phyloP scores from a whole-genome alignment of 2,888 invertebrate species.

The Diarsia brunnea region DNA sequence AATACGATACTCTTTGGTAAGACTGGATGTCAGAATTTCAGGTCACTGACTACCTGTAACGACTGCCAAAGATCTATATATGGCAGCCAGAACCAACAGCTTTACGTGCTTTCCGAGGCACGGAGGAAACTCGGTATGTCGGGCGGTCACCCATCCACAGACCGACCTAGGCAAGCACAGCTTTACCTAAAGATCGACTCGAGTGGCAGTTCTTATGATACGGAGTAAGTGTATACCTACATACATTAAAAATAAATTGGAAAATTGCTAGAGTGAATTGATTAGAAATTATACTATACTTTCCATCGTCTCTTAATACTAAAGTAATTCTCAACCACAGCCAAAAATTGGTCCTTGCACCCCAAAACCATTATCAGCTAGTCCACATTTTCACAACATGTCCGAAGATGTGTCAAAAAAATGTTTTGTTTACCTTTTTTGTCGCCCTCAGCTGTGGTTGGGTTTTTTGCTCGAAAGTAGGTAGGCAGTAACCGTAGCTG shows the following conservation, averaged over 20 bases:
- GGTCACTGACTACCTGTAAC: too few relatives aligned
- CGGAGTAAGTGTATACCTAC: neutral
- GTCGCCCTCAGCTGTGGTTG: constrained; percentile 70
- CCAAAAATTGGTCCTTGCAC: constrained; percentile 49
- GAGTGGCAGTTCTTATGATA: too few relatives aligned
- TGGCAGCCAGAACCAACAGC: too few relatives aligned
- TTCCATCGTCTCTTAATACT: neutral
- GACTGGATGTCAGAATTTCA: too few relatives aligned
- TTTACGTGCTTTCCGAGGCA: too few relatives aligned
- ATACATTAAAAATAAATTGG: neutral
- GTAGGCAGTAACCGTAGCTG: constrained; percentile 57
- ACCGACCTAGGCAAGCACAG: too few relatives aligned
- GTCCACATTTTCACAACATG: constrained; percentile 68
- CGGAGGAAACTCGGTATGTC: too few relatives aligned
- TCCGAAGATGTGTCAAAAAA: constrained; percentile 73
- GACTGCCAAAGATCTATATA: too few relatives aligned
- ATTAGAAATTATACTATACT: neutral
- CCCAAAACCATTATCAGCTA: constrained; percentile 67
- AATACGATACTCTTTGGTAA: too few relatives aligned
- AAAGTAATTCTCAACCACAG: neutral
- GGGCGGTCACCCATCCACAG: too few relatives aligned
- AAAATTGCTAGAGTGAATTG: neutral
- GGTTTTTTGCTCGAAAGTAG: constrained; percentile 71
- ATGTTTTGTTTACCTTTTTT: constrained; percentile 82
- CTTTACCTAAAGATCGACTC: too few relatives aligned